Conservation (phyloP, 1,140 invertebrate genomes). For the Dendroctonus ponderosae region DNA sequence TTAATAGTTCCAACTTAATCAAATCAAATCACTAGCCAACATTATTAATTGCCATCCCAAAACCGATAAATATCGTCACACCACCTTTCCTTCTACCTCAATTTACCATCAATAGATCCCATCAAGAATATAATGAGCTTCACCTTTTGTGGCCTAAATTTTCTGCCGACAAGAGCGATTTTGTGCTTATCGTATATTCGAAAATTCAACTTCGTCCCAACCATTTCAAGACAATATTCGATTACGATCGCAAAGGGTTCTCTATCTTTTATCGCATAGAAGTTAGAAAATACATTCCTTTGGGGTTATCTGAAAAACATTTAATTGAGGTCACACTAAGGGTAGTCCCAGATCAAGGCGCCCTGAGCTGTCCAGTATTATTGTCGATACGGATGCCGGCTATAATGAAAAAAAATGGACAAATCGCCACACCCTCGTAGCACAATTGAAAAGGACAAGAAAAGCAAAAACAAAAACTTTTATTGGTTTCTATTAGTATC, state of each 20-base stretch:
- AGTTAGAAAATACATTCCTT: constrained; percentile 9
- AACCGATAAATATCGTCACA: too few species aligned
- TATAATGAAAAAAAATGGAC: constrained; percentile 16
- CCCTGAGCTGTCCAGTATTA: constrained; percentile 6
- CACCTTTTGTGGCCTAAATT: too few species aligned
- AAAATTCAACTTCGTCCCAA: neutral
- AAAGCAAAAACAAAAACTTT: too few species aligned
- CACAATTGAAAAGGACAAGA: too few species aligned
- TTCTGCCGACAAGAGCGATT: too few species aligned
- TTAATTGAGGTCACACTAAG: constrained; percentile 10
- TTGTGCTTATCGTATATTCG: neutral
- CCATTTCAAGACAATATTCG: constrained; percentile 14
- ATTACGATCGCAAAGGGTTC: constrained; percentile 10
- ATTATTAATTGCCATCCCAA: too few species aligned
- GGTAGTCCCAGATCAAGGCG: constrained; percentile 2
- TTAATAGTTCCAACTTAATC: too few species aligned
- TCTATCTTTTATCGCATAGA: neutral
- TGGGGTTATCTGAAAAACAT: constrained; percentile 19
- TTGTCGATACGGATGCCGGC: constrained; percentile 7
- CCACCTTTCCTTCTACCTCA: too few species aligned
- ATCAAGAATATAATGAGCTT: too few species aligned
- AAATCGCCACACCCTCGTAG: neutral
- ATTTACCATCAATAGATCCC: too few species aligned
- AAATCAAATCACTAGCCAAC: too few species aligned
- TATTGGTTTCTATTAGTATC: too few species aligned